Evolutionary conservation across 2,797 vertebrate genomes (phyloP), one percentile per base, ranked within the genome.

Genomic region (Alectoris magna): DNA sequence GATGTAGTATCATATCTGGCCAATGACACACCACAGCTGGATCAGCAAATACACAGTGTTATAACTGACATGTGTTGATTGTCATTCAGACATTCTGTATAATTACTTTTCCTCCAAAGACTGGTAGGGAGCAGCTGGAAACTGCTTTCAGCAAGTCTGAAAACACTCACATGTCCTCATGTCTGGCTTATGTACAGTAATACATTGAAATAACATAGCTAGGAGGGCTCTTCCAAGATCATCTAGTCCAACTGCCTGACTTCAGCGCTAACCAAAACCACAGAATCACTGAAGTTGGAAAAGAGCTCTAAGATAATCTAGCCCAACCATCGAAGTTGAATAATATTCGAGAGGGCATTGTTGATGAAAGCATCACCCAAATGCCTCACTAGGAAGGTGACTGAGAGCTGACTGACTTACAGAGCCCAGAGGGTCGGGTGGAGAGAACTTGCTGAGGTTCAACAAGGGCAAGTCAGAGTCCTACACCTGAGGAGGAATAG

Each of bases 1-100:
- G 43, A 48, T 31, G 14, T 18, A 70, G 4, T 29, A 39, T 43
- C 44, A 34, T 27, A 4, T 0, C 0, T 1, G 62, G 48, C 24
- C 55, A 43, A 66, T 4, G 34, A 26, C 53, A 55, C 19, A 26
- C 12, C 12, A 18, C 8, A 41, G 10, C 10, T 64, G 34, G 36
- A 70, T 59, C 43, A 36, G 26, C 48, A 79, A 51, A 10, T 10
- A 11, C 4, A 8, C 12, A 36, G 17, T 22, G 2, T 36, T 67
- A 13, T 43, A 44, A 3, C 9, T 17, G 23, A 17, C 31, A 23
- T 16, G 23, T 58, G 26, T 6, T 92, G 21, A 9, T 31, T 26
- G 10, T 16, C 41, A 72, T 79, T 22, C 24, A 60, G 38, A 31
- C 7, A 7, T 16, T 51, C 31, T 39, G 36, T 24, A 34, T 34